Percentiles rank a stretch among this genome's conserved stretches.
These are phyloP conservation scores for Oryzias celebensis DNA, from an alignment of 2,113 vertebrate species.

Conservation along the genomic window DNA sequence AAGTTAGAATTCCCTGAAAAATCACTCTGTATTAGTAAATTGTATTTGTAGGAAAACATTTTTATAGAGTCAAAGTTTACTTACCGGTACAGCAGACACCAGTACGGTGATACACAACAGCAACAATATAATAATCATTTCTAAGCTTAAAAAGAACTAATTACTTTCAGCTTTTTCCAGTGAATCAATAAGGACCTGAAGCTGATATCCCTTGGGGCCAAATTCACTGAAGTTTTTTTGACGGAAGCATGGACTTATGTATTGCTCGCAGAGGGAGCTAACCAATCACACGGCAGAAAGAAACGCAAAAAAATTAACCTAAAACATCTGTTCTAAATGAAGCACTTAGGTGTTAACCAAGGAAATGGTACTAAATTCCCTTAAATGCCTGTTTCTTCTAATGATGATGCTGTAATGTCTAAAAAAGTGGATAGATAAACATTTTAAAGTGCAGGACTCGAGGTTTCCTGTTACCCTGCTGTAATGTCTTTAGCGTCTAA, in stretches of 20 bases:
- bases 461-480: constrained; percentile 47
- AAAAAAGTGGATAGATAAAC: constrained; percentile 35
- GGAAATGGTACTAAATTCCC: constrained; percentile 33
- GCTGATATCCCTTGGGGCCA: constrained; percentile 11
- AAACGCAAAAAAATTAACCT: constrained; percentile 37
- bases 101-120: constrained; percentile 34
- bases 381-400: constrained; percentile 40
- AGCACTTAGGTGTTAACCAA: constrained; percentile 27
- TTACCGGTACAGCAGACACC: constrained; percentile 56
- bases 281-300: constrained; percentile 59
- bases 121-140: constrained; percentile 50
- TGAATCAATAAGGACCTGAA: constrained; percentile 3
- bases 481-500: constrained; percentile 52
- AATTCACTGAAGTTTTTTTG: constrained; percentile 27
- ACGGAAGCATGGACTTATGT: constrained; percentile 51
- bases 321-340: constrained; percentile 34
- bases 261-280: constrained; percentile 24
- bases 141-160: constrained; percentile 11
- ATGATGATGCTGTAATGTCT: constrained; percentile 64
- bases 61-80: constrained; percentile 8
- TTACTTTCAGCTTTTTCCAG: constrained; percentile 3
- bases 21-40: background rate
- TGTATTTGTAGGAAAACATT: background rate
- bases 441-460: background rate
- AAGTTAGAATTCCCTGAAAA: background rate